Conservation (phyloP, 2,113 vertebrate species). For the Tinamus guttatus region DNA sequence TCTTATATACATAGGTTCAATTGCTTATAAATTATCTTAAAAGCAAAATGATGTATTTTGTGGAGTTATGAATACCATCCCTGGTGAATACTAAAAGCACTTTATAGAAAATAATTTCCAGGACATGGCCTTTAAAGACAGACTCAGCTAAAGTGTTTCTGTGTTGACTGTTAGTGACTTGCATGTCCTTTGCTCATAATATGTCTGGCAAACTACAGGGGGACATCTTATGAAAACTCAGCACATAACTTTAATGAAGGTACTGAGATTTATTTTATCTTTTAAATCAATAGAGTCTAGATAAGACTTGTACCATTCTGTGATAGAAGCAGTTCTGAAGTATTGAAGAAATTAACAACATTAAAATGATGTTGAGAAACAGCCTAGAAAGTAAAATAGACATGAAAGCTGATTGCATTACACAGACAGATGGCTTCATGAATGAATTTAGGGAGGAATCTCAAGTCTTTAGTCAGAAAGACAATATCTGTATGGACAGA, state of each 20-base stretch:
- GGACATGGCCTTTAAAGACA: conserved; percentile 8
- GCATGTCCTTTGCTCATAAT: background rate
- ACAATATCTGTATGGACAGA: background rate
- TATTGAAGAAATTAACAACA: background rate
- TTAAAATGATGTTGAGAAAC: background rate
- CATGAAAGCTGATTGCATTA: background rate
- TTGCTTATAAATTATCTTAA: background rate
- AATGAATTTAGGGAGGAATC: background rate
- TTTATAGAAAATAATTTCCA: background rate
- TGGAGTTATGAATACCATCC: background rate
- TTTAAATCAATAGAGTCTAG: background rate
- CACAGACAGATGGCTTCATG: background rate
- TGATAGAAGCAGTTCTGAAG: background rate
- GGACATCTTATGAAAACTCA: background rate
- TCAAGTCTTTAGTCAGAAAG: background rate
- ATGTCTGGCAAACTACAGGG: background rate
- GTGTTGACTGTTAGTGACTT: background rate
- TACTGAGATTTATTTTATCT: background rate
- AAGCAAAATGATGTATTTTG: background rate
- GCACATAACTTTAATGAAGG: background rate
- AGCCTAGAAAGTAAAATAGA: background rate
- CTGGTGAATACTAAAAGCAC: background rate
- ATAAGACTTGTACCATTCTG: background rate
- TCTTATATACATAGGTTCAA: background rate
- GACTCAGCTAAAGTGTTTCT: background rate